Evolutionary conservation across 2,888 invertebrate species (phyloP).

Genomic region (Subacronicta megacephala): DNA sequence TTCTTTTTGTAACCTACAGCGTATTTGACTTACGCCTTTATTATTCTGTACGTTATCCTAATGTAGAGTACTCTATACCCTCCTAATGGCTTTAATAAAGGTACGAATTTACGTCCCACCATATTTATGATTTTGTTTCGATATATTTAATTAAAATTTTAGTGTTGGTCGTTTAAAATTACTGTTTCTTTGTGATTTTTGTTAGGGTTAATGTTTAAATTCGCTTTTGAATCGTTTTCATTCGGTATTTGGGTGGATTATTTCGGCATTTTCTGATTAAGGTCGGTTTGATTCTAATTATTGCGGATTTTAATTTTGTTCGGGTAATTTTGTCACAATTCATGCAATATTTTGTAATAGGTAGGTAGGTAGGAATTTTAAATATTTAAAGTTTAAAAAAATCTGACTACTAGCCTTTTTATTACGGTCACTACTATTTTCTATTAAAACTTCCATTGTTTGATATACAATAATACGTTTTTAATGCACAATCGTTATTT

Average conservation of each 20-base stretch:
- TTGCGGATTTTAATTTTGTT: slow-evolving; percentile 16
- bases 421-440: too few species aligned
- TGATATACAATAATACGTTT: too few species aligned
- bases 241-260: slow-evolving; percentile 29
- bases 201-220: slow-evolving; percentile 32
- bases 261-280: slow-evolving; percentile 17
- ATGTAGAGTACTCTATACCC: slow-evolving; percentile 75
- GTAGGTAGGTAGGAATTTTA: too few species aligned
- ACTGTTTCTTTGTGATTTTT: slow-evolving; percentile 47
- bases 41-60: slow-evolving; percentile 69
- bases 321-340: too few species aligned
- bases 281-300: slow-evolving; percentile 8
- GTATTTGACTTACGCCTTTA: slow-evolving; percentile 25
- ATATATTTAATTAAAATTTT: slow-evolving; percentile 89
- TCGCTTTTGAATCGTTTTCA: slow-evolving; percentile 19
- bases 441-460: too few species aligned
- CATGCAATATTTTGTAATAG: too few species aligned
- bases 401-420: too few species aligned
- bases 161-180: slow-evolving; percentile 60
- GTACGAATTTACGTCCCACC: slow-evolving; percentile 81
- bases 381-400: too few species aligned
- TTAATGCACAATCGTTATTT: neutral
- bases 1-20: neutral
- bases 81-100: slow-evolving; percentile 88
- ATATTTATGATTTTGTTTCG: slow-evolving; percentile 87